A percentile compares a stretch with the other conserved stretches of the same genome.
phyloP scores from a whole-genome alignment of 2,113 vertebrate genomes.

The Myocastor coypus region DNA sequence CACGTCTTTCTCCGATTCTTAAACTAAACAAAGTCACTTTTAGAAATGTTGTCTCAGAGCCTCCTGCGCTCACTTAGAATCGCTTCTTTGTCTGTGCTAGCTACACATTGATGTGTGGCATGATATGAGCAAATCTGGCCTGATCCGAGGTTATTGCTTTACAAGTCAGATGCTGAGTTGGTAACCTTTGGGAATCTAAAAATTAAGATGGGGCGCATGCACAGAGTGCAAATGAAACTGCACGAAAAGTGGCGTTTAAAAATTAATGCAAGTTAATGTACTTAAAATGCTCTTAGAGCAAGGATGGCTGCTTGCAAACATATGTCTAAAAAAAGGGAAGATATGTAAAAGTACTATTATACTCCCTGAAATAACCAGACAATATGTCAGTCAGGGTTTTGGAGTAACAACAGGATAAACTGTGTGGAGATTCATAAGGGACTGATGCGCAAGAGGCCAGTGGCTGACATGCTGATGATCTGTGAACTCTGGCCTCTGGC shows the following conservation, averaged over 20 bases:
- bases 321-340: neutral
- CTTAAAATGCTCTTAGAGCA: conserved; percentile 31
- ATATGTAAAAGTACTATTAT: neutral
- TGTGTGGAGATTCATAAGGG: neutral
- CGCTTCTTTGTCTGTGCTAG: neutral
- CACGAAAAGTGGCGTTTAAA: conserved; percentile 43
- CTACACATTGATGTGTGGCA: neutral
- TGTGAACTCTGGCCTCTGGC: neutral
- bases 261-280: conserved; percentile 54
- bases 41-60: conserved; percentile 43
- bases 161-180: conserved; percentile 29
- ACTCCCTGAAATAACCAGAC: conserved; percentile 25
- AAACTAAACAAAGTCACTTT: conserved; percentile 39
- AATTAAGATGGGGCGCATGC: neutral
- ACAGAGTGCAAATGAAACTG: neutral
- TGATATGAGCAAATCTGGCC: neutral
- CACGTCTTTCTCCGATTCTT: neutral
- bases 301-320: neutral
- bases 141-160: neutral
- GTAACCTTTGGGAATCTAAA: conserved; percentile 41
- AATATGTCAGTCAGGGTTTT: neutral
- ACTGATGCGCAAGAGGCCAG: neutral
- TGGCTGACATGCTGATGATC: neutral
- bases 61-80: neutral
- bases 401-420: neutral